phyloP scores from a whole-genome alignment of 2,797 vertebrate genomes.

The Acanthurus tractus region DNA sequence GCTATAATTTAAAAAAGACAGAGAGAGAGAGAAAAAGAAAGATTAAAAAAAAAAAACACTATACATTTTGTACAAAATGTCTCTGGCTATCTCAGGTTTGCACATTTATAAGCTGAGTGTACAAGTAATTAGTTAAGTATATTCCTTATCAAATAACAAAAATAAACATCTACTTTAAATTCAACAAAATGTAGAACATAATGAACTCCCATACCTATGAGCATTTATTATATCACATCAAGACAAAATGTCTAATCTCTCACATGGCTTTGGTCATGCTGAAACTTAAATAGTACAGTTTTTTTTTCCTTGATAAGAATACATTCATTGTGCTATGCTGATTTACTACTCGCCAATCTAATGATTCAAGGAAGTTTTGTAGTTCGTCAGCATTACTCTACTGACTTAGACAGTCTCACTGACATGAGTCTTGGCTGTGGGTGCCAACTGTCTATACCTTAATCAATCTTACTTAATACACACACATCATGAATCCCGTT shows the following conservation, averaged over 20 bases:
- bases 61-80: slow-evolving; percentile 63
- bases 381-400: slow-evolving; percentile 33
- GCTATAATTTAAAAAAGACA: slow-evolving; percentile 40
- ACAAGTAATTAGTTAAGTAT: slow-evolving; percentile 34
- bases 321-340: slow-evolving; percentile 48
- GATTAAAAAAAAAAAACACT: slow-evolving; percentile 28
- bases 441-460: not conserved
- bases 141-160: slow-evolving; percentile 49
- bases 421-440: slow-evolving; percentile 54
- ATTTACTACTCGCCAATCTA: slow-evolving; percentile 3
- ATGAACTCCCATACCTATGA: slow-evolving; percentile 36
- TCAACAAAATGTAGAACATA: slow-evolving; percentile 37
- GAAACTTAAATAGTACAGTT: slow-evolving; percentile 7
- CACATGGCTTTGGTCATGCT: slow-evolving; percentile 39
- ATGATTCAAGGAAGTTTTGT: slow-evolving; percentile 25
- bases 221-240: slow-evolving; percentile 31
- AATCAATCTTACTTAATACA: slow-evolving; percentile 45
- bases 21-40: not conserved
- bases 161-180: slow-evolving; percentile 45
- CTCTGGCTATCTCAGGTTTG: slow-evolving; percentile 36
- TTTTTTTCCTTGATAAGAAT: slow-evolving; percentile 15
- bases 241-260: slow-evolving; percentile 26
- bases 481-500: slow-evolving; percentile 3
- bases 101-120: slow-evolving; percentile 31
- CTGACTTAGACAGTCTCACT: too few relatives aligned